These are phyloP conservation scores for Stenurella melanura DNA, from an alignment of 2,888 invertebrate species.

Conservation along the genomic window DNA sequence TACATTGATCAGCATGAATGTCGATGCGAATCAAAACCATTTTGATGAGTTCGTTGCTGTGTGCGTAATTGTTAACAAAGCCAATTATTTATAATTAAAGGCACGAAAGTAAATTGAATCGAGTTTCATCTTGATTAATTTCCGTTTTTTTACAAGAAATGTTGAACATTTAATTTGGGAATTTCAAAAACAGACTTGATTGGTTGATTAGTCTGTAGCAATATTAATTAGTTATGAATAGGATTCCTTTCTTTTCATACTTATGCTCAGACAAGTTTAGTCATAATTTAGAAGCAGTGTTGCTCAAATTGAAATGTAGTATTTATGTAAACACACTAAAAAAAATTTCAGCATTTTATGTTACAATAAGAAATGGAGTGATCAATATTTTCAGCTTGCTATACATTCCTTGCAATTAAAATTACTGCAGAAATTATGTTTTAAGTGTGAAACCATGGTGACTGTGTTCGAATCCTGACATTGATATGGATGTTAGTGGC, in stretches of 20 bases:
- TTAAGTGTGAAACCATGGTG: too few species aligned
- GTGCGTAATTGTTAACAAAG: constrained; percentile 7
- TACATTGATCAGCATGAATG: background rate
- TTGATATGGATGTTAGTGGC: too few species aligned
- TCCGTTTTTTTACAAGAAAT: background rate
- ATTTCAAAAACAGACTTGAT: background rate
- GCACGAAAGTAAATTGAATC: background rate
- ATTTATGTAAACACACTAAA: too few species aligned
- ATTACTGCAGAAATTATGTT: too few species aligned
- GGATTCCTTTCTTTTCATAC: background rate
- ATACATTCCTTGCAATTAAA: too few species aligned
- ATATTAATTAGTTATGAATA: background rate
- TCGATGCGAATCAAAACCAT: background rate
- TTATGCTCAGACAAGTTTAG: background rate
- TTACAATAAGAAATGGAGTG: background rate
- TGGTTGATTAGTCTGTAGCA: background rate
- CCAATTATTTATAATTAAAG: constrained; percentile 7
- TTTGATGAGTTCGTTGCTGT: background rate
- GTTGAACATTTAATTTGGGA: background rate
- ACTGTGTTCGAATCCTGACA: too few species aligned
- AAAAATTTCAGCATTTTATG: background rate
- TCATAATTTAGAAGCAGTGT: background rate
- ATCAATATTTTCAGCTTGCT: too few species aligned
- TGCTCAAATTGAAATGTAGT: too few species aligned
- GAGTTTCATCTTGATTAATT: constrained; percentile 4